phyloP scores from a whole-genome alignment of 2,888 invertebrate species.

The Phymatocera aterrima region DNA sequence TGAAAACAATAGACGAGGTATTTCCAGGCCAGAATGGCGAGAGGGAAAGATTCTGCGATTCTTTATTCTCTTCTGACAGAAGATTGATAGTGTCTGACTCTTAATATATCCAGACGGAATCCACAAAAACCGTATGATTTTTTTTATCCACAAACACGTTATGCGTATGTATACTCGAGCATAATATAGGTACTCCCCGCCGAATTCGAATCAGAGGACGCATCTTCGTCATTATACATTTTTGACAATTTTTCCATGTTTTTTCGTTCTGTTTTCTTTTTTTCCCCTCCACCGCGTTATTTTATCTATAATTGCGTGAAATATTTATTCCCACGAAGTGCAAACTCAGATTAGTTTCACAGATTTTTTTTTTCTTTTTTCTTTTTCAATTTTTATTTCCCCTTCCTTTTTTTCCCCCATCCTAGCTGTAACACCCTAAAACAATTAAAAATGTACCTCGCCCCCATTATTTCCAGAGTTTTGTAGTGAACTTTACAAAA shows the following conservation, averaged over 20 bases:
- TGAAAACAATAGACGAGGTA: conserved; percentile 31
- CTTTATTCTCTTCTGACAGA: background rate
- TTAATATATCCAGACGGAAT: background rate
- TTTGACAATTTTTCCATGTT: too few species aligned
- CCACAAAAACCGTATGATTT: conserved; percentile 10
- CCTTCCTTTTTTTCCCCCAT: too few species aligned
- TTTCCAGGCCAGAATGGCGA: background rate
- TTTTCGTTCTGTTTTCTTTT: too few species aligned
- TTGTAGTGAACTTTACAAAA: background rate
- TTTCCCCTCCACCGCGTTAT: too few species aligned
- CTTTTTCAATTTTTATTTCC: too few species aligned
- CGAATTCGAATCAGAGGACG: background rate
- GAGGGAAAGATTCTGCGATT: background rate
- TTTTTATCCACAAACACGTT: background rate
- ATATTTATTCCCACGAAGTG: too few species aligned
- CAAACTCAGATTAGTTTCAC: too few species aligned
- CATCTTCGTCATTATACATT: too few species aligned
- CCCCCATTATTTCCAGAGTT: background rate
- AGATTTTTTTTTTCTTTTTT: too few species aligned
- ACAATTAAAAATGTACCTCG: too few species aligned
- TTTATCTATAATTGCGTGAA: too few species aligned
- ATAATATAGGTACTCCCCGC: background rate
- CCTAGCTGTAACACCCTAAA: too few species aligned
- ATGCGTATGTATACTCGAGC: background rate
- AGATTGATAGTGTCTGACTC: conserved; percentile 33